phyloP scores from a whole-genome alignment of 1,140 invertebrate genomes.

The Procambarus virginalis region DNA sequence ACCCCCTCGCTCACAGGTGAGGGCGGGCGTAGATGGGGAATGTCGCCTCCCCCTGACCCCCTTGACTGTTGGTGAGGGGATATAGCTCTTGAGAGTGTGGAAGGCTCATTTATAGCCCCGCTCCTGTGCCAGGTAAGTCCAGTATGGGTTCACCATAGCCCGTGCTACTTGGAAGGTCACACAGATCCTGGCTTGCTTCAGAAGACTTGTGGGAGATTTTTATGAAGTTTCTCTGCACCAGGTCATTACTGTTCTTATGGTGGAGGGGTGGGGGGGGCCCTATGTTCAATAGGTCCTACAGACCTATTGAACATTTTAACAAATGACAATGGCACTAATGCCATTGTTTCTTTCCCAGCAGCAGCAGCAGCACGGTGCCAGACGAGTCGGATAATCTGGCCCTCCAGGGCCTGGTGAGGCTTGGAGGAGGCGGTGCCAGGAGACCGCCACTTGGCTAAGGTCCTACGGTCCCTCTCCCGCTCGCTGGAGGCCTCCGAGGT shows the following conservation, averaged over 20 bases:
- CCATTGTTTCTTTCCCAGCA: not conserved
- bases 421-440: not conserved
- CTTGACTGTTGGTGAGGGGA: not conserved
- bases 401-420: not conserved
- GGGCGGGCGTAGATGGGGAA: too few relatives aligned
- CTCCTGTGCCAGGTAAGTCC: too few relatives aligned
- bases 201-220: too few relatives aligned
- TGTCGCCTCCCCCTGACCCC: not conserved
- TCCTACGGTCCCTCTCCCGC: not conserved
- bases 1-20: not conserved
- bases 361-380: not conserved
- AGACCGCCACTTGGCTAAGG: not conserved
- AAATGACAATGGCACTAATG: too few relatives aligned
- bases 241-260: too few relatives aligned
- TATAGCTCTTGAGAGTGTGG: not conserved
- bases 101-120: not conserved
- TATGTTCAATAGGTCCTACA: too few relatives aligned
- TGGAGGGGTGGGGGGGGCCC: too few relatives aligned
- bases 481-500: not conserved
- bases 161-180: not conserved
- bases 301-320: too few relatives aligned
- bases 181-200: not conserved
- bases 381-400: not conserved
- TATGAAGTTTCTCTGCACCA: too few relatives aligned
- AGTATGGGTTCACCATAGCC: too few relatives aligned